Evolutionary conservation across 2,113 vertebrate genomes (phyloP), one percentile per base, ranked within the genome.

Genomic region (Sitta europaea): DNA sequence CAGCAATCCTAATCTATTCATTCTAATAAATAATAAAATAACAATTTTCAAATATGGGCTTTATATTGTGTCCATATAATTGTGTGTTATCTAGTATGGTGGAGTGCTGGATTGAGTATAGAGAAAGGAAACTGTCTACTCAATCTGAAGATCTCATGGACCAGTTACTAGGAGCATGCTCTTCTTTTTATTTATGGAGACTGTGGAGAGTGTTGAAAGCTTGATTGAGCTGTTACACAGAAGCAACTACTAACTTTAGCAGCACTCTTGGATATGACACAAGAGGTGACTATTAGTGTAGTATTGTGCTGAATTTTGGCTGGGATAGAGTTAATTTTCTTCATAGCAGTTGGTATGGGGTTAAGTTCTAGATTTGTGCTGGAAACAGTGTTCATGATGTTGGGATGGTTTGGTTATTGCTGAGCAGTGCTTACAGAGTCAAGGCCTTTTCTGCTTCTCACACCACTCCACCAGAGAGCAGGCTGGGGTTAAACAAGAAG

Each of bases 161-260:
- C 50, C 18, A 47, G 0, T 28, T 63, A 63, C 48, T 40, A 33
- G 3, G 7, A 35, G 1, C 38, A 25, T 13, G 25, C 0, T n/a
- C 11, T 58, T 62, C 17, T 55, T 84, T 76, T 42, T 47, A 25
- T 66, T 22, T 45, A 20, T 36, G 62, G 31, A 58, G 6, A 20
- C 47, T 38, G 5, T 40, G 16, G 27, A 48, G 8, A 80, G 22
- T 79, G 18, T 16, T 40, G 43, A 51, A 48, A 48, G 2, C 11
- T 65, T 65, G 9, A 9, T 31, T 71, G 12, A 29, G 3, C 14
- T 65, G 20, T 45, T 12, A 27, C 20, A 38, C 11, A 76, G 38
- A 48, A 71, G 19, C 11, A 70, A 33, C 14, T 38, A 4, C 5
- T 66, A 33, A n/a, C 3, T 76, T 85, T 54, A 43, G 8, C 17